These are phyloP conservation scores for Menidia menidia DNA, from an alignment of 2,797 vertebrate species.

Conservation along the genomic window DNA sequence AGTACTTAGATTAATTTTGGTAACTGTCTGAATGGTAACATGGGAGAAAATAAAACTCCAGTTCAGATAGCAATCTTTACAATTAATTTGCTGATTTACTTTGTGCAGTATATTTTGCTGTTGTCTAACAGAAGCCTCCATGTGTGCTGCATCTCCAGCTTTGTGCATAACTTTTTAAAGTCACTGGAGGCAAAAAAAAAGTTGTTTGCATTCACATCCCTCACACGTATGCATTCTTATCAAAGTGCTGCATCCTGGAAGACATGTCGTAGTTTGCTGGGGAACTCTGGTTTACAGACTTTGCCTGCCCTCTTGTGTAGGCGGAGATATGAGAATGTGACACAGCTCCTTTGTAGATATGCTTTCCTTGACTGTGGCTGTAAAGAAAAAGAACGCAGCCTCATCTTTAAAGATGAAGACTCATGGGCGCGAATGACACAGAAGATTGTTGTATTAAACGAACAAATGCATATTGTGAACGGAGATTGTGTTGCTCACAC, in stretches of 20 bases:
- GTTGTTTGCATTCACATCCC: constrained; percentile 43
- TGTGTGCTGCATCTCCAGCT: background rate
- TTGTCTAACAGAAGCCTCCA: constrained; percentile 1
- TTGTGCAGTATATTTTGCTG: background rate
- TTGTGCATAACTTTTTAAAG: background rate
- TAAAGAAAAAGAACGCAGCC: constrained; percentile 42
- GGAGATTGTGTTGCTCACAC: constrained; percentile 12
- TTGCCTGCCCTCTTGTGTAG: constrained; percentile 79
- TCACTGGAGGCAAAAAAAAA: constrained; percentile 14
- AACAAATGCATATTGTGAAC: background rate
- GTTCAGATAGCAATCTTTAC: constrained; percentile 33
- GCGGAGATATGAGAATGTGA: constrained; percentile 87
- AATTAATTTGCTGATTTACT: background rate
- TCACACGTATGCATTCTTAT: constrained; percentile 95
- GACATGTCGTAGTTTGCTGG: constrained; percentile 76
- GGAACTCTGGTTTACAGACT: constrained; percentile 73
- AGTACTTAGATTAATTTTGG: constrained; percentile 9
- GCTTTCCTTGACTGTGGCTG: constrained; percentile 66
- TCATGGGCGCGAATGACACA: constrained; percentile 5
- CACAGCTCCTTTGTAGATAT: constrained; percentile 83
- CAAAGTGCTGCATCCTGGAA: constrained; percentile 88
- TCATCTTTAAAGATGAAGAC: constrained; percentile 4
- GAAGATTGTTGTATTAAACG: background rate
- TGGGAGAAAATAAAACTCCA: background rate
- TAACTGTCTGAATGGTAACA: background rate